These are phyloP conservation scores for Gymnothorax reevesii DNA, from an alignment of 2,797 vertebrate genomes.

Conservation along the genomic window DNA sequence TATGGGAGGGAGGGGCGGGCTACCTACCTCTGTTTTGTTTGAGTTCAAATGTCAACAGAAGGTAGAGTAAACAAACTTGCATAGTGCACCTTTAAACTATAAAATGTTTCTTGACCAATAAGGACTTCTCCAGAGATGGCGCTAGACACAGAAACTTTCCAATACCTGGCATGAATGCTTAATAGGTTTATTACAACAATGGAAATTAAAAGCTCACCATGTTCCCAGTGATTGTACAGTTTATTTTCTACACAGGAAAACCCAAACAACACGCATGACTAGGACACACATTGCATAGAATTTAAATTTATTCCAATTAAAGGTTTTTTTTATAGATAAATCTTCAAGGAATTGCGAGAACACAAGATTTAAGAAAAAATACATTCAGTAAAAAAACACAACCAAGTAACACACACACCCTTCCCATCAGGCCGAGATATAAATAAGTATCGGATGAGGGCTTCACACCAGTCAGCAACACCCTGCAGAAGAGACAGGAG, in stretches of 20 bases:
- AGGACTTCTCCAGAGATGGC: not conserved
- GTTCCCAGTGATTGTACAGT: not conserved
- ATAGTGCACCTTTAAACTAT: not conserved
- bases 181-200: not conserved
- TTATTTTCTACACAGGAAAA: not conserved
- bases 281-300: slow-evolving; percentile 67
- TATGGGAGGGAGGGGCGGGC: no score
- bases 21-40: no score
- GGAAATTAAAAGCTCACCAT: not conserved
- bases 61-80: no score
- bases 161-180: not conserved
- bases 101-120: not conserved
- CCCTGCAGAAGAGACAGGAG: slow-evolving; percentile 51
- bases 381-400: slow-evolving; percentile 24
- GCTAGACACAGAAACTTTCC: not conserved
- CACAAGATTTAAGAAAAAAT: slow-evolving; percentile 14
- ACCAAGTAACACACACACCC: slow-evolving; percentile 29
- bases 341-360: not conserved
- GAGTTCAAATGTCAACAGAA: no score
- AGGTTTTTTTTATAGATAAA: slow-evolving; percentile 22
- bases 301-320: slow-evolving; percentile 62
- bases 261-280: not conserved
- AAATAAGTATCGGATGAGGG: slow-evolving; percentile 56
- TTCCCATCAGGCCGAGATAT: slow-evolving; percentile 52
- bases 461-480: slow-evolving; percentile 43